Evolutionary conservation across 2,888 invertebrate genomes (phyloP).

Genomic region (Heliconius ismenius): DNA sequence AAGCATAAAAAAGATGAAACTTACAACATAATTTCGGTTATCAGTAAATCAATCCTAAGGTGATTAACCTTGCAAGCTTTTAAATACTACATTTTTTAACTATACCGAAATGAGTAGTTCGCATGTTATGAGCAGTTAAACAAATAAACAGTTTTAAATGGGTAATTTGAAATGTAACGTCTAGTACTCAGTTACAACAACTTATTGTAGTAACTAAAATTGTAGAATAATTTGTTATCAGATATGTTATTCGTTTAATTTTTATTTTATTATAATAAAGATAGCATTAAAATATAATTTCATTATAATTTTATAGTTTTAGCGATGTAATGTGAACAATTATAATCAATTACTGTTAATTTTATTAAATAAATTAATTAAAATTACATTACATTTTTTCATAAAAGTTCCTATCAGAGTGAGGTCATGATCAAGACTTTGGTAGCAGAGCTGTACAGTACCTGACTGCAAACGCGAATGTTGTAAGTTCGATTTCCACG

Average conservation of each 20-base stretch:
- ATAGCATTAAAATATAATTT: neutral
- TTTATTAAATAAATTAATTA: too few species aligned
- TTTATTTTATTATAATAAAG: conserved; percentile 2
- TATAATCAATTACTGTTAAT: too few species aligned
- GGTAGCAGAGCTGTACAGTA: too few species aligned
- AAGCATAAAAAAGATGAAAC: too few species aligned
- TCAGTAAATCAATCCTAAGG: neutral
- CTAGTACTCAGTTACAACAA: neutral
- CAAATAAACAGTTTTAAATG: conserved; percentile 19
- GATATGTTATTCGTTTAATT: neutral
- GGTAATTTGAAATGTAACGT: conserved; percentile 16
- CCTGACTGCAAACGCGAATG: too few species aligned
- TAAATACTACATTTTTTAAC: neutral
- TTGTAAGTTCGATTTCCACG: too few species aligned
- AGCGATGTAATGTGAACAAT: too few species aligned
- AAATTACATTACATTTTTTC: too few species aligned
- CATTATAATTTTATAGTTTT: neutral
- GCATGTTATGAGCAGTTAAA: conserved; percentile 12
- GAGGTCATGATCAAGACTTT: too few species aligned
- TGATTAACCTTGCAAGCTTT: conserved; percentile 12
- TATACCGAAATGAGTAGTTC: neutral
- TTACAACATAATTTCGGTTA: too few species aligned
- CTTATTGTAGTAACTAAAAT: neutral
- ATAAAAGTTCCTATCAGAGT: too few species aligned
- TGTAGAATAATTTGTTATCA: neutral